These are phyloP conservation scores for Melieria omissa DNA, from an alignment of 2,888 invertebrate species.

Conservation along the genomic window DNA sequence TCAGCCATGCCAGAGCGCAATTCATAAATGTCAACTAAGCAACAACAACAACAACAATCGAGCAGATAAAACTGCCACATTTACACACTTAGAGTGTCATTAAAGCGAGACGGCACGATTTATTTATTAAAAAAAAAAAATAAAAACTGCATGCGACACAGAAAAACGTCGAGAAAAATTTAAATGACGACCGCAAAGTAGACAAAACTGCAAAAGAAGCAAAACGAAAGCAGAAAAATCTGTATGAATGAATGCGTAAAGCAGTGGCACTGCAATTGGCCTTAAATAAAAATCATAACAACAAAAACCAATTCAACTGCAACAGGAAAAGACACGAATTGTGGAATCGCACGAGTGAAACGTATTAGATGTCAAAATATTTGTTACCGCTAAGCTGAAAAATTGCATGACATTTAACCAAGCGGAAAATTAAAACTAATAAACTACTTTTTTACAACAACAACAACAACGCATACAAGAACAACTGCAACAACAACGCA, in stretches of 20 bases:
- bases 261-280: too few relatives aligned
- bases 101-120: background rate
- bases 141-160: background rate
- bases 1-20: background rate
- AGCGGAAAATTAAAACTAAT: too few relatives aligned
- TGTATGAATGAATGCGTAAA: background rate
- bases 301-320: too few relatives aligned
- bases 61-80: conserved; percentile 27
- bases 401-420: too few relatives aligned
- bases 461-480: too few relatives aligned
- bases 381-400: too few relatives aligned
- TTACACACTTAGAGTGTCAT: conserved; percentile 25
- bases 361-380: too few relatives aligned
- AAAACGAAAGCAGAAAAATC: background rate
- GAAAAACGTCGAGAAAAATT: background rate
- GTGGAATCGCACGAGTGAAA: too few relatives aligned
- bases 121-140: background rate
- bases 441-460: too few relatives aligned
- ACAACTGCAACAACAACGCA: too few relatives aligned
- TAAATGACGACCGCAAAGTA: conserved; percentile 22
- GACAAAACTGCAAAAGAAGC: background rate
- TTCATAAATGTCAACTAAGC: conserved; percentile 13
- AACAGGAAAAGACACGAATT: too few relatives aligned
- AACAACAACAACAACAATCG: background rate
- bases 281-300: too few relatives aligned